Base-by-base conservation (phyloP, 2,888 invertebrate genomes). In the Cephalotes varians region DNA sequence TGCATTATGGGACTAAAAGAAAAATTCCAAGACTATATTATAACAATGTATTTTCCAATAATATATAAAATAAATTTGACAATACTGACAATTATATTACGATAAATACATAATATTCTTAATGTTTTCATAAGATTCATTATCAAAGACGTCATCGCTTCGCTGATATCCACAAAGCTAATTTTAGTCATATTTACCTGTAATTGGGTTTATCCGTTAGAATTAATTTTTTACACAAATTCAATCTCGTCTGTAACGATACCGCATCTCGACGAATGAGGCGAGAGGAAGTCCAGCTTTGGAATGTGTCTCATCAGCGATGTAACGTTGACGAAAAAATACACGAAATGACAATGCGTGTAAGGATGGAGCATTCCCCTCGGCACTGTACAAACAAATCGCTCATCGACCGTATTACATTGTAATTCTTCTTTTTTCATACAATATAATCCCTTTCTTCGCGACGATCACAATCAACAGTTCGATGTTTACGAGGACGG, bases 231-330 rank as follows among this genome's bases (percentile, higher is more conserved):
- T 51, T 21, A 34, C 34, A 10, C 15, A 34, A 25, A 6, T 71
- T 10, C 25, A 18, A 65, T 65, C 18, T 71, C 54, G 47, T 47
- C 31, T 47, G 60, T 10, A 58, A 73, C n/a, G 40, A 64, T 21
- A 4, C 10, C 2, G n/a, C 25, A 62, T 44, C 15, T 74, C 31
- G 34, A 74, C 9, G 44, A 12, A 72, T 25, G 5, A 28, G n/a
- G 7, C 12, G 40, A 74, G 73, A 73, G 73, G 62, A 62, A 73
- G 73, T 73, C 40, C 60, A 25, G 10, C n/a, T 5, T n/a, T 25
- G 18, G 12, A 28, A 18, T 40, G 9, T 18, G n/a, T 37, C 12
- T 72, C 56, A 28, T 3, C 7, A n/a, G 6, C 56, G 12, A 37
- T 21, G 21, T 21, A 56, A 72, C 18, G 25, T 72, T 28, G 12